Evolutionary conservation across 2,888 invertebrate genomes (phyloP), one percentile per base, ranked within the genome.

Genomic region (Cylindroiulus punctatus): DNA sequence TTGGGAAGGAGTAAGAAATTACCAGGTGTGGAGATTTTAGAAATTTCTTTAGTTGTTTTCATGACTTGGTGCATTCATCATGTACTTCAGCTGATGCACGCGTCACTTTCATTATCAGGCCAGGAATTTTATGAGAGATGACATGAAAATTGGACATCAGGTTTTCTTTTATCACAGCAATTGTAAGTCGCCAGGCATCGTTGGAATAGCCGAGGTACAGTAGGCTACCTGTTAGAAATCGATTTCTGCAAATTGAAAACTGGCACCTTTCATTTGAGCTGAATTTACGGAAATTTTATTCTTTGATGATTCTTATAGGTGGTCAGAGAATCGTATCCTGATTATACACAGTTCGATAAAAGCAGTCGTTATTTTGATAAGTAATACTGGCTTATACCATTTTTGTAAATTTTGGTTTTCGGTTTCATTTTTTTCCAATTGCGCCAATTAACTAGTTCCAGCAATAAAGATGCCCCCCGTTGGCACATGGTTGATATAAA

Each of bases 1-100:
- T 87, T 91, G 91, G 91, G 91, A 91, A 89, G 91, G 91, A n/a
- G 91, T 91, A 19, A 88, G 91, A 81, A 91, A 91, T 88, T 91
- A 91, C 86, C 90, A 90, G 89, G 90, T 85, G 30, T 52, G 36
- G 1, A 32, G 17, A 3, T 44, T 32, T 44, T 52, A n/a, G 1
- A 32, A 32, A 3, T 44, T 32, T 44, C 10, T 22, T 8, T 32
- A 85, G 4, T 57, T n/a, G 36, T 85, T 26, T 57, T 52, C 4
- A 0, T n/a, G 7, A 1, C 17, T 44, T 7, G 40, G 5, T 40
- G 0, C 44, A n/a, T 40, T 30, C 40, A 44, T 44, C 44, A 44
- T 44, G 44, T n/a, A n/a, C n/a, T n/a, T n/a, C n/a, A n/a, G 44
- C 40, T 36, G 26, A 83, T 30, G n/a, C n/a, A n/a, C n/a, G n/a